Base-by-base conservation (phyloP, 2,113 vertebrate species). In the Eolophus roseicapilla region DNA sequence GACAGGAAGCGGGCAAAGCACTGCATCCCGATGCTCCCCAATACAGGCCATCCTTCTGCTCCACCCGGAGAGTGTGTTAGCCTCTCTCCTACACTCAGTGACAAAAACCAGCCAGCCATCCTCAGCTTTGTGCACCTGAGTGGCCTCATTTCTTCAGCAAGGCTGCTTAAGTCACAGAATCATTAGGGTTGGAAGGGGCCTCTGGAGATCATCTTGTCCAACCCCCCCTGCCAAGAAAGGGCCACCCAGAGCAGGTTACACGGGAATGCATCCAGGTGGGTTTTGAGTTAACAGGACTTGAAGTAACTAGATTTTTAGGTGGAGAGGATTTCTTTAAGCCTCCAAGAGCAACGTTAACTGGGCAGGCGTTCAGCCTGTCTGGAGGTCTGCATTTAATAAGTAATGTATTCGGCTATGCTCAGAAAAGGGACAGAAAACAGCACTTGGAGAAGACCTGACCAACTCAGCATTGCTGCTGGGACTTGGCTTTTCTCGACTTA, bases 51-150 rank as follows among this genome's bases (percentile, higher is more conserved):
- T 55, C 19, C 44, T 78, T 69, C 47, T 2, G 11, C 35, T 78
- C 55, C 4, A 7, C 7, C 10, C 37, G 29, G 11, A 23, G 53
- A 77, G 50, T 64, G 44, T 57, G 28, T 23, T 11, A 68, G 28
- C 59, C 1, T 1, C 46, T 78, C 60, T 50, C 70, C 39, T 33
- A 29, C 0, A 1, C 70, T 43, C 1, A 0, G 43, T 1, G 6
- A 35, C 0, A 2, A 76, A 91, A 94, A 27, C 2, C 43, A 92
- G 2, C 24, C 73, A 86, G 3, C 67, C 57, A 71, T 6, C 21
- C 59, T 43, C 63, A 70, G 64, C 41, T 70, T 17, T 64, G 37
- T 37, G 50, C 55, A 53, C 41, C 46, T 33, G 23, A 41, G 47
- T 1, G 4, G 52, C 75, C 49, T 82, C 35, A n/a, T 62, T 94